Conservation (phyloP, 1,140 invertebrate species). For the Chymomyza costata region DNA sequence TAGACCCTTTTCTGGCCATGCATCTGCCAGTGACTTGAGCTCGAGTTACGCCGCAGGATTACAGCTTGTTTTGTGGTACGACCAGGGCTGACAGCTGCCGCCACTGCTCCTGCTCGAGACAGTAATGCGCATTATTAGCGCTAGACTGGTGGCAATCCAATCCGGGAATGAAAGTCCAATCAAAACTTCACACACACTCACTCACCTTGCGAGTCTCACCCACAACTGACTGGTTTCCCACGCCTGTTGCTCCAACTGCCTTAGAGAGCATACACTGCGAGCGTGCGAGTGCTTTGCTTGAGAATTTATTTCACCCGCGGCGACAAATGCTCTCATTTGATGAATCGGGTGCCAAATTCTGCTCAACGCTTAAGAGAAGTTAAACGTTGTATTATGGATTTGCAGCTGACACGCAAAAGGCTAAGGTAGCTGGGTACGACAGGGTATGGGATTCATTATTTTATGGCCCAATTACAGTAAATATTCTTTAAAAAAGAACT, state of each 20-base stretch:
- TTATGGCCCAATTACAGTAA: conserved; percentile 53
- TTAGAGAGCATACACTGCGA: neutral
- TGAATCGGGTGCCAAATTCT: conserved; percentile 65
- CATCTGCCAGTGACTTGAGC: conserved; percentile 43
- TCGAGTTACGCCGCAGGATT: conserved; percentile 50
- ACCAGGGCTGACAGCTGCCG: conserved; percentile 37
- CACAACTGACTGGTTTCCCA: conserved; percentile 54
- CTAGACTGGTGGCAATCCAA: conserved; percentile 47
- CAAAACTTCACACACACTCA: conserved; percentile 10
- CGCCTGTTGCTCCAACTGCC: conserved; percentile 35
- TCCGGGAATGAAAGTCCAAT: conserved; percentile 10
- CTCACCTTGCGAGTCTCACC: conserved; percentile 12
- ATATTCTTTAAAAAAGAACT: neutral
- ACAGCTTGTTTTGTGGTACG: conserved; percentile 42
- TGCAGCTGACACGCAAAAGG: conserved; percentile 46
- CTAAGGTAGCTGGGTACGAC: neutral
- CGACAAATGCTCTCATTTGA: conserved; percentile 54
- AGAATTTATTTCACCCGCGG: conserved; percentile 30
- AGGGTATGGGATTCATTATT: conserved; percentile 36
- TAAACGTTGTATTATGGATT: conserved; percentile 58
- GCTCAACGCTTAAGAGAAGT: conserved; percentile 61
- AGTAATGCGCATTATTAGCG: conserved; percentile 62
- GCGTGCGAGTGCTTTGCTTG: neutral
- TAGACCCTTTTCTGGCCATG: conserved; percentile 25
- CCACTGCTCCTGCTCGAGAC: conserved; percentile 26